Evolutionary conservation across 2,888 invertebrate species (phyloP).

Genomic region (Himalopsyche anomala): DNA sequence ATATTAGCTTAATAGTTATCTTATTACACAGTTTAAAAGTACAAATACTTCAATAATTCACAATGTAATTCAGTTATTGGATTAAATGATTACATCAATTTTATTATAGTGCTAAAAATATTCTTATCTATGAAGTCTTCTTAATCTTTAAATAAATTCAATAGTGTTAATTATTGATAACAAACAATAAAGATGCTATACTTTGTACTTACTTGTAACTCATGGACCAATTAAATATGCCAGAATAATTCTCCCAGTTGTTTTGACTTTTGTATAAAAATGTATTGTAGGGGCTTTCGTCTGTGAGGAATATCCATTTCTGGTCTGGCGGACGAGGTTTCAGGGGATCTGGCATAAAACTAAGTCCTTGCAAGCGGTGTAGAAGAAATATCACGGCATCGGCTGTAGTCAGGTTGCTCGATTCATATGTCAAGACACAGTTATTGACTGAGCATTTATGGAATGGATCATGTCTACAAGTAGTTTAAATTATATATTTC

Average conservation of each 20-base stretch:
- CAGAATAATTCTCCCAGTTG: slow-evolving; percentile 73
- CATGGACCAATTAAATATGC: slow-evolving; percentile 86
- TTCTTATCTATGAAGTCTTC: too few relatives aligned
- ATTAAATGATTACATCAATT: too few relatives aligned
- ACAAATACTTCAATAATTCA: too few relatives aligned
- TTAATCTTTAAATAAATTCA: too few relatives aligned
- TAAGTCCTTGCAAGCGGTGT: slow-evolving; percentile 71
- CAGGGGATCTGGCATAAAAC: slow-evolving; percentile 75
- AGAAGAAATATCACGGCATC: slow-evolving; percentile 80
- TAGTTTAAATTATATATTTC: slow-evolving; percentile 9
- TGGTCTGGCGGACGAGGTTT: slow-evolving; percentile 73
- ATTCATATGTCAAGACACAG: slow-evolving; percentile 79
- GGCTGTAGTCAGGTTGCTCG: slow-evolving; percentile 73
- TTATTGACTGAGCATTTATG: slow-evolving; percentile 79
- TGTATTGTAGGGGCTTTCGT: slow-evolving; percentile 81
- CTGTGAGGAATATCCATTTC: slow-evolving; percentile 83
- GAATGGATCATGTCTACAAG: slow-evolving; percentile 76
- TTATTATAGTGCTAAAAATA: too few relatives aligned
- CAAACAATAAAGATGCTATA: slow-evolving; percentile 15
- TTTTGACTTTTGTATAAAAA: slow-evolving; percentile 72
- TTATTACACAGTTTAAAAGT: too few relatives aligned
- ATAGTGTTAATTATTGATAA: too few relatives aligned
- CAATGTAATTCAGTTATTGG: too few relatives aligned
- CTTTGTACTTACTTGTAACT: slow-evolving; percentile 76
- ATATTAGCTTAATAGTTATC: too few relatives aligned